These are phyloP conservation scores for Stenchaetothrips biformis DNA, from an alignment of 2,888 invertebrate species.

Conservation along the genomic window DNA sequence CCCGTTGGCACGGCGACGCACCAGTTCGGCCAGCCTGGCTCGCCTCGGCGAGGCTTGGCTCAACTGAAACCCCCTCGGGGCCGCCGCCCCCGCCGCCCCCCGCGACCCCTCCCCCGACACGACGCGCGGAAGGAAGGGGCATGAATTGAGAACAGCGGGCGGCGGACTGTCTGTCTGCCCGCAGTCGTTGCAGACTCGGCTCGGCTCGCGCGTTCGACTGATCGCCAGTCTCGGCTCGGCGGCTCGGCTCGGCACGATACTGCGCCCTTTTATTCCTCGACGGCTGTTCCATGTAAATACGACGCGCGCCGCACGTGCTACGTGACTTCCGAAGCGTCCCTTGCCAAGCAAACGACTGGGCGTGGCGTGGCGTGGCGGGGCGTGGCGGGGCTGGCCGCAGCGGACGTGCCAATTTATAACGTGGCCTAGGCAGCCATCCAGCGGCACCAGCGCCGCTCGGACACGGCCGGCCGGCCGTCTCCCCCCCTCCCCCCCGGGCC, in stretches of 20 bases:
- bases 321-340: no score
- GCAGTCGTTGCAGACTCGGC: background rate
- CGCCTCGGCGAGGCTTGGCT: background rate
- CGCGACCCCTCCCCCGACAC: background rate
- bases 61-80: background rate
- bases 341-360: no score
- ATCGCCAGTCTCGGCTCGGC: background rate
- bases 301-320: no score
- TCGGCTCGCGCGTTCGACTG: background rate
- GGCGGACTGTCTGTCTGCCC: background rate
- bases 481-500: background rate
- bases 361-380: no score
- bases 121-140: background rate
- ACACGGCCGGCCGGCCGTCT: background rate
- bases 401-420: background rate
- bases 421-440: slow-evolving; percentile 6
- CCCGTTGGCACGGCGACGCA: background rate
- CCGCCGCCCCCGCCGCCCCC: background rate
- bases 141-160: background rate
- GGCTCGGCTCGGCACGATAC: no score
- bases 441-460: background rate
- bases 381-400: background rate
- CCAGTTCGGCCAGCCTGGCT: background rate
- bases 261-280: no score
- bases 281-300: no score